These are phyloP conservation scores for Aphelenchoides avenae DNA, from an alignment of 1,140 invertebrate species.

Conservation along the genomic window DNA sequence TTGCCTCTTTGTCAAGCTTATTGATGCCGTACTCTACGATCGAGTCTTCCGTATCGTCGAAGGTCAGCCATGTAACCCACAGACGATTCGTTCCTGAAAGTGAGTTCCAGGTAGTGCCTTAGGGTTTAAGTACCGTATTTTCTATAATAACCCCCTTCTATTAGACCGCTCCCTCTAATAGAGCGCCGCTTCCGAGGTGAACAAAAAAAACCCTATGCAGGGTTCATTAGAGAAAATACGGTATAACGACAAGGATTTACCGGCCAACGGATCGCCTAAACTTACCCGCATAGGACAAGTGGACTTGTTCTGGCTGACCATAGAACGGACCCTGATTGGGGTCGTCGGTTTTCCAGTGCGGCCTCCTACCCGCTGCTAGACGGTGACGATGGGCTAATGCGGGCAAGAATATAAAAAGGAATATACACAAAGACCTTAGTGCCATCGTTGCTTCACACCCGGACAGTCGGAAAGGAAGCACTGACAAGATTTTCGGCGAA, in stretches of 20 bases:
- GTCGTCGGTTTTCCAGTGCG: too few species aligned
- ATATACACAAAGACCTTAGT: too few species aligned
- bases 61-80: constrained; percentile 43
- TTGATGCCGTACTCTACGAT: constrained; percentile 28
- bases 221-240: not conserved
- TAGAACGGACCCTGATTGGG: constrained; percentile 30
- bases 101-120: not conserved
- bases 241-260: not conserved
- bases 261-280: not conserved
- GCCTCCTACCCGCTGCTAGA: too few species aligned
- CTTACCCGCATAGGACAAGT: constrained; percentile 34
- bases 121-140: constrained; percentile 7
- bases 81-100: constrained; percentile 21
- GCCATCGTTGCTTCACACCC: too few species aligned
- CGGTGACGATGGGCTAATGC: too few species aligned
- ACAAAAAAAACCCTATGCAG: constrained; percentile 14
- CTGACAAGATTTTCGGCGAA: too few species aligned
- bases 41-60: constrained; percentile 35
- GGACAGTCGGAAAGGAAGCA: too few species aligned
- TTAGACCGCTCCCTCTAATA: too few species aligned
- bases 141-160: too few species aligned
- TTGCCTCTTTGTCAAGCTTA: too few species aligned
- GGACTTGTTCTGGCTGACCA: constrained; percentile 42
- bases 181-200: too few species aligned
- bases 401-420: too few species aligned